These are phyloP conservation scores for Thecocarcelia acutangulata DNA, from an alignment of 2,888 invertebrate genomes.

Conservation along the genomic window DNA sequence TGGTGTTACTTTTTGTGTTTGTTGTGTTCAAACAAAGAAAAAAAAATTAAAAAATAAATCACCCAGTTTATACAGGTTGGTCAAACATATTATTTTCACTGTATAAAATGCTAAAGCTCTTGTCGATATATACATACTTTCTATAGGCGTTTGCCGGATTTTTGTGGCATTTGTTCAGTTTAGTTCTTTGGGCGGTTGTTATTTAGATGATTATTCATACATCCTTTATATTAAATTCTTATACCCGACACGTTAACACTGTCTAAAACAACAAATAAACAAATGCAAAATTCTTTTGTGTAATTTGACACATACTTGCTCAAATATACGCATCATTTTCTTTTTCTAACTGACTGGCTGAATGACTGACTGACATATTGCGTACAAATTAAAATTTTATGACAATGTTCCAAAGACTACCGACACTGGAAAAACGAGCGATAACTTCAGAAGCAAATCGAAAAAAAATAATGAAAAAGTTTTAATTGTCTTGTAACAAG, in stretches of 20 bases:
- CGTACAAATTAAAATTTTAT: constrained; percentile 66
- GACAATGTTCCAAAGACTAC: constrained; percentile 52
- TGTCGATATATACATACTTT: too few species aligned
- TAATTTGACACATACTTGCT: constrained; percentile 61
- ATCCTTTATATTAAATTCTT: too few species aligned
- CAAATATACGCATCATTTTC: constrained; percentile 47
- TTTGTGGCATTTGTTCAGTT: too few species aligned
- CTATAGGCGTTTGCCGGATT: too few species aligned
- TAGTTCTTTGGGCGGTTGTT: too few species aligned
- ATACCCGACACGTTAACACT: background rate
- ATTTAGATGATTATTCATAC: too few species aligned
- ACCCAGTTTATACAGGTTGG: too few species aligned
- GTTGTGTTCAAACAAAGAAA: too few species aligned
- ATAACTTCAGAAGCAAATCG: constrained; percentile 5
- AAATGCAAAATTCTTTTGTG: constrained; percentile 51
- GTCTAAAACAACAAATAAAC: constrained; percentile 17
- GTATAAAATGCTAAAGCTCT: too few species aligned
- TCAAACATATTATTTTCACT: too few species aligned
- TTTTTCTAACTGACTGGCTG: background rate
- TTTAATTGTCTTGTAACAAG: constrained; percentile 53
- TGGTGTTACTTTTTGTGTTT: too few species aligned
- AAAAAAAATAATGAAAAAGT: constrained; percentile 33
- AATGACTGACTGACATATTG: constrained; percentile 55
- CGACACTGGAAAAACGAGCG: background rate
- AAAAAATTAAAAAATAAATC: too few species aligned